Percentiles rank a stretch among this genome's conserved stretches.
Conservation (phyloP, 2,888 invertebrate species). For the Catocala fraxini region DNA sequence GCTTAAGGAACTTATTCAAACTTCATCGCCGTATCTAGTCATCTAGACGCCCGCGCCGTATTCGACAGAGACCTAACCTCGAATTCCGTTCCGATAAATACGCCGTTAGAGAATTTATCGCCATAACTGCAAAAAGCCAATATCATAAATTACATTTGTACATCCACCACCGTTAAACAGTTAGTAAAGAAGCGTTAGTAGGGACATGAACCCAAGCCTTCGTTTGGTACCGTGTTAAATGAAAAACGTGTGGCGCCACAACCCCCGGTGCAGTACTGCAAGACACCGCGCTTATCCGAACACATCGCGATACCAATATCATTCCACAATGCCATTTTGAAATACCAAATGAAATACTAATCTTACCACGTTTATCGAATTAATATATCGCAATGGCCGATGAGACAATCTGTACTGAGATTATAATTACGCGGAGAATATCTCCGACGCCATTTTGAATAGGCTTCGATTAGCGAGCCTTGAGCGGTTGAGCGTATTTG, state of each 20-base stretch:
- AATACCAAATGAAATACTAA: slow-evolving; percentile 74
- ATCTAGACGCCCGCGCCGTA: slow-evolving; percentile 10
- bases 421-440: slow-evolving; percentile 75
- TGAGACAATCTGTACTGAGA: slow-evolving; percentile 74
- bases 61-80: slow-evolving; percentile 34
- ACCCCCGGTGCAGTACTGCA: slow-evolving; percentile 79
- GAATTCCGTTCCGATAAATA: slow-evolving; percentile 25
- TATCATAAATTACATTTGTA: slow-evolving; percentile 48
- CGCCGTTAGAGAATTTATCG: slow-evolving; percentile 27
- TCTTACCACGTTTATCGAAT: slow-evolving; percentile 73
- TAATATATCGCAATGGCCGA: slow-evolving; percentile 79
- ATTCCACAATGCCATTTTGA: slow-evolving; percentile 65
- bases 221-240: slow-evolving; percentile 56
- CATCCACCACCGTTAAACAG: slow-evolving; percentile 46
- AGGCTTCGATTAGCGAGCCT: slow-evolving; percentile 66
- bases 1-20: slow-evolving; percentile 31
- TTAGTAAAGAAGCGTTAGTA: slow-evolving; percentile 65
- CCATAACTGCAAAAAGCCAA: slow-evolving; percentile 47
- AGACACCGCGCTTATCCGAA: slow-evolving; percentile 81
- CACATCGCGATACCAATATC: slow-evolving; percentile 69
- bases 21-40: slow-evolving; percentile 11
- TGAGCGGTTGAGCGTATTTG: slow-evolving; percentile 61
- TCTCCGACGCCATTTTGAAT: slow-evolving; percentile 67
- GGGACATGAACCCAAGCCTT: slow-evolving; percentile 56
- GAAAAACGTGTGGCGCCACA: slow-evolving; percentile 73